phyloP scores from a whole-genome alignment of 2,113 vertebrate genomes.

The Casuarius casuarius region DNA sequence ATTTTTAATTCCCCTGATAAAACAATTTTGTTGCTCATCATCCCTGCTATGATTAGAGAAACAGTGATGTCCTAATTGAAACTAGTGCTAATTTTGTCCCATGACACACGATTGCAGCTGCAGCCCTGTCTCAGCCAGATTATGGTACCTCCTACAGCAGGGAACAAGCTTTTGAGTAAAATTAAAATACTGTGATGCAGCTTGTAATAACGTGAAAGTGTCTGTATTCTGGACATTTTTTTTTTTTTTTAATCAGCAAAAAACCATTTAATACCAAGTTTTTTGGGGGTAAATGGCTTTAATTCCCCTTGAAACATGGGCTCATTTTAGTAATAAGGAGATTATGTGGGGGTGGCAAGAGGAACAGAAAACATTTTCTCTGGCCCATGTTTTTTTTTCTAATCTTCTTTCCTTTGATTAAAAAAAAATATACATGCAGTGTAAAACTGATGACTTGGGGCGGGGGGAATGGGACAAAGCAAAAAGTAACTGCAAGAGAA shows the following conservation, averaged over 20 bases:
- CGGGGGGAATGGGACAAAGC: not conserved
- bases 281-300: not conserved
- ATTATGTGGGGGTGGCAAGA: not conserved
- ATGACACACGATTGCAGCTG: not conserved
- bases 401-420: not conserved
- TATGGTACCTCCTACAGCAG: not conserved
- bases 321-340: not conserved
- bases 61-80: not conserved
- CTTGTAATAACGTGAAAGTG: not conserved
- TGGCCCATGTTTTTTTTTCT: not conserved
- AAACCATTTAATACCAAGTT: not conserved
- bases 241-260: not conserved
- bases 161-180: not conserved
- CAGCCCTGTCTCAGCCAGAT: not conserved
- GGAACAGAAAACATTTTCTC: not conserved
- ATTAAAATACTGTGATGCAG: not conserved
- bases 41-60: not conserved
- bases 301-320: not conserved
- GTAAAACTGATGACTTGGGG: not conserved
- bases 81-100: not conserved
- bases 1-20: not conserved
- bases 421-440: not conserved
- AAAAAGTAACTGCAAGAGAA: not conserved
- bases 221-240: not conserved
- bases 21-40: not conserved